Evolutionary conservation across 2,888 invertebrate species (phyloP).

Genomic region (Baccha elongata): DNA sequence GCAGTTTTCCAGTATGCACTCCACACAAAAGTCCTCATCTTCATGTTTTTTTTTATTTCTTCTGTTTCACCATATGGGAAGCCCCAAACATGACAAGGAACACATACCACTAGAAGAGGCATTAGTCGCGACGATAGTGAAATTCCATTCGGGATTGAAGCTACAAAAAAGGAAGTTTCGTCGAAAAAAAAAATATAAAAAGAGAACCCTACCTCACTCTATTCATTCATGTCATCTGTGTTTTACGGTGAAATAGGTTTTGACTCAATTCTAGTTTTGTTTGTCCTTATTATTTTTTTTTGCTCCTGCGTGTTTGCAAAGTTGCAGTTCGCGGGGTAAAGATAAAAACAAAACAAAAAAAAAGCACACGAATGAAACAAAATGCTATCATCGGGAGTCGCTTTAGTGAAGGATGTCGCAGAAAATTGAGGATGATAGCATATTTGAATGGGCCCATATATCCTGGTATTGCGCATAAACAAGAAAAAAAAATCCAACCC

Average conservation of each 20-base stretch:
- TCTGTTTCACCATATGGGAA: neutral
- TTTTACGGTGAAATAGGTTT: slow-evolving; percentile 47
- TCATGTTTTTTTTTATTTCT: slow-evolving; percentile 1
- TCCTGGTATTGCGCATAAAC: slow-evolving; percentile 2
- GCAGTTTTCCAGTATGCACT: slow-evolving; percentile 25
- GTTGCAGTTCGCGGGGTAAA: slow-evolving; percentile 16
- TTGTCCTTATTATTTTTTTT: neutral
- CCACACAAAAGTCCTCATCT: slow-evolving; percentile 34
- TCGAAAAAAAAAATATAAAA: slow-evolving; percentile 5
- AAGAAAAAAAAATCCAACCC: slow-evolving; percentile 8
- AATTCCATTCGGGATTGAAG: slow-evolving; percentile 23
- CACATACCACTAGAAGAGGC: slow-evolving; percentile 52
- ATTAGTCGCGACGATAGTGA: slow-evolving; percentile 45
- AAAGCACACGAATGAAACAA: slow-evolving; percentile 30
- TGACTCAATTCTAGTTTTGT: slow-evolving; percentile 23
- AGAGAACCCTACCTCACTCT: neutral
- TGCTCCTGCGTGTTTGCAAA: slow-evolving; percentile 2
- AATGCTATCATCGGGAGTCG: slow-evolving; percentile 47
- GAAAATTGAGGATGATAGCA: slow-evolving; percentile 55
- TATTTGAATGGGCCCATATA: slow-evolving; percentile 52
- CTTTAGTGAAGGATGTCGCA: slow-evolving; percentile 36
- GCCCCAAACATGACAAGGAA: slow-evolving; percentile 57
- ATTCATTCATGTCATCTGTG: slow-evolving; percentile 61
- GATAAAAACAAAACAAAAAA: neutral
- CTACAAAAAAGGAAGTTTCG: slow-evolving; percentile 5